These are phyloP conservation scores for Phalacrocorax pelagicus DNA, from an alignment of 2,113 vertebrate species.

Conservation along the genomic window DNA sequence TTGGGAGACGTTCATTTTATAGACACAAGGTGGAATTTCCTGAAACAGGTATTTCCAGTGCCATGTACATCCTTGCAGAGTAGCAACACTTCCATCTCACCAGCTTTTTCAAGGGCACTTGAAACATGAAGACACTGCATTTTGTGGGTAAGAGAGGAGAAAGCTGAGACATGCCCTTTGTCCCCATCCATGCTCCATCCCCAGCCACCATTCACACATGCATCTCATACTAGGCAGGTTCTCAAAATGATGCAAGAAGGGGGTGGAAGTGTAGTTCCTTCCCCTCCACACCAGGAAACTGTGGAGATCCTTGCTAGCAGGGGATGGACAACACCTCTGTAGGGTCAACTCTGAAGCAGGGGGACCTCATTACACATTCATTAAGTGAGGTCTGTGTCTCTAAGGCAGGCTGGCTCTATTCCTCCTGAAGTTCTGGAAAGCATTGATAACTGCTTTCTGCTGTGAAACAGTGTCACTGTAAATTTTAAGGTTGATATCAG, in stretches of 20 bases:
- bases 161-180: neutral
- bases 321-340: neutral
- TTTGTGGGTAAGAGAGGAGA: neutral
- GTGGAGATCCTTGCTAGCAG: neutral
- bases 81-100: neutral
- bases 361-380: neutral
- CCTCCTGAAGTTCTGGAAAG: neutral
- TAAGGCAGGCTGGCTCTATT: neutral
- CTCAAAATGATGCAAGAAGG: neutral
- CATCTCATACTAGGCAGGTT: neutral
- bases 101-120: neutral
- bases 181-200: neutral
- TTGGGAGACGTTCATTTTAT: constrained; percentile 48
- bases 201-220: neutral
- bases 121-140: neutral
- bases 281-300: neutral
- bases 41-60: neutral
- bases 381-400: neutral
- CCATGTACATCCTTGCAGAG: neutral
- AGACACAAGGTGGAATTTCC: constrained; percentile 43
- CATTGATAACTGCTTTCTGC: neutral
- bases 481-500: neutral
- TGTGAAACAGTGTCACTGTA: neutral
- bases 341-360: neutral
- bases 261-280: neutral